A percentile compares a stretch with the other conserved stretches of the same genome.
Conservation (phyloP, 2,888 invertebrate genomes). For the Candidula unifasciata region DNA sequence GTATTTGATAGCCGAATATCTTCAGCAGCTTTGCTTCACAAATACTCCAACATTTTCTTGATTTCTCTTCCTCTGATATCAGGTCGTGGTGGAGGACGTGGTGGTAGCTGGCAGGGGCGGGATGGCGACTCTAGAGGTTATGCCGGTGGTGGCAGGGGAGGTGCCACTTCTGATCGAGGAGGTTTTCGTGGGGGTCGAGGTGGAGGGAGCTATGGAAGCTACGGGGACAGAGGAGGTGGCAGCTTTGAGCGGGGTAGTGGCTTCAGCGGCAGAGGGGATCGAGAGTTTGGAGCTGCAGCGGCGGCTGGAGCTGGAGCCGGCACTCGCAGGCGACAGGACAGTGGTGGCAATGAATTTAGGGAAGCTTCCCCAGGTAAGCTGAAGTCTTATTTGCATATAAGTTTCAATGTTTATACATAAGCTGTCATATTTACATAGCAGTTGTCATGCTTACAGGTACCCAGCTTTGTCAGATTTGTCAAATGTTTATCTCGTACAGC, state of each 20-base stretch:
- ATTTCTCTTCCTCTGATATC: neutral
- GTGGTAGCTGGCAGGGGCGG: constrained; percentile 32
- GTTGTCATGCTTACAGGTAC: no score
- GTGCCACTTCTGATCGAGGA: constrained; percentile 23
- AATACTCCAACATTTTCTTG: no score
- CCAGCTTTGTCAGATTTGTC: no score
- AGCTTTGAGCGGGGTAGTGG: constrained; percentile 35
- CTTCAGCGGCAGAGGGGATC: constrained; percentile 5
- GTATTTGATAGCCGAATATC: no score
- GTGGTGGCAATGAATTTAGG: constrained; percentile 63
- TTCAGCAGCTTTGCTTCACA: no score
- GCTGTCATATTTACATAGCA: no score
- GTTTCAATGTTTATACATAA: no score
- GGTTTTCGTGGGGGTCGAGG: constrained; percentile 18
- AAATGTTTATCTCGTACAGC: no score
- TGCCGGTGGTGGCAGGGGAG: constrained; percentile 19
- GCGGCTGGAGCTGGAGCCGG: constrained; percentile 51
- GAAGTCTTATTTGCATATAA: neutral
- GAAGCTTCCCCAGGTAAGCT: constrained; percentile 75
- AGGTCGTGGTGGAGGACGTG: constrained; percentile 48
- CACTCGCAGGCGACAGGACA: constrained; percentile 62
- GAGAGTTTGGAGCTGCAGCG: constrained; percentile 12
- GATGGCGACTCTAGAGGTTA: constrained; percentile 28
- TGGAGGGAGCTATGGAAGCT: constrained; percentile 28
- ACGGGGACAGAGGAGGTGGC: constrained; percentile 34